phyloP scores from a whole-genome alignment of 2,797 vertebrate species.

The Orestias chungarensis region DNA sequence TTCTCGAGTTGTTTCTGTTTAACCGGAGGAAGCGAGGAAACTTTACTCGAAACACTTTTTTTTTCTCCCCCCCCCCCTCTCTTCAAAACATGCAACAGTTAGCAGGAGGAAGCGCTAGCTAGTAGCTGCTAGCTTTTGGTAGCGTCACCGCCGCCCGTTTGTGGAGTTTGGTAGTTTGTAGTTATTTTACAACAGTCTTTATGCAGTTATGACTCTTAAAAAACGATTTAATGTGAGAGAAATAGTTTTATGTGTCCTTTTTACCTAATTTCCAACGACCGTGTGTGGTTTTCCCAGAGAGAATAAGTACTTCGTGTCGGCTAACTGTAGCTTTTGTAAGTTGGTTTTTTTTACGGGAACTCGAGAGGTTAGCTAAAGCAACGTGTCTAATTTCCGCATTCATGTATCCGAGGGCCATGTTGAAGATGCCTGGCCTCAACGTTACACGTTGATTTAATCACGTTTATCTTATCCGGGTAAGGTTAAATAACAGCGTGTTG shows the following conservation, averaged over 20 bases:
- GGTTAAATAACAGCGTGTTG: conserved; percentile 7
- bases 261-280: neutral
- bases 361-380: conserved; percentile 71
- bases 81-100: conserved; percentile 79
- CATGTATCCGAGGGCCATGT: conserved; percentile 77
- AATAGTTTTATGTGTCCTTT: neutral
- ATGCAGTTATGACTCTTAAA: accelerated
- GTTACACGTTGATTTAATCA: conserved; percentile 51
- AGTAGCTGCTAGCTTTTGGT: conserved; percentile 45
- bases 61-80: too few species aligned
- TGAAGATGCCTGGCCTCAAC: conserved; percentile 67
- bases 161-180: conserved; percentile 14
- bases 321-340: conserved; percentile 52
- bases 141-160: conserved; percentile 23
- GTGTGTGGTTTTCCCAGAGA: neutral
- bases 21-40: conserved; percentile 46
- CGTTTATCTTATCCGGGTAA: conserved; percentile 24
- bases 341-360: conserved; percentile 59
- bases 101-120: conserved; percentile 62
- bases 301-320: conserved; percentile 11
- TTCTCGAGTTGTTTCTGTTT: neutral
- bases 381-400: conserved; percentile 85
- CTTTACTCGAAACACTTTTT: conserved; percentile 64
- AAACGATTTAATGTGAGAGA: neutral
- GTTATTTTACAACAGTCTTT: neutral